Evolutionary conservation across 2,797 vertebrate genomes (phyloP), one percentile per base, ranked within the genome.

Genomic region (Pseudochaenichthys georgianus): DNA sequence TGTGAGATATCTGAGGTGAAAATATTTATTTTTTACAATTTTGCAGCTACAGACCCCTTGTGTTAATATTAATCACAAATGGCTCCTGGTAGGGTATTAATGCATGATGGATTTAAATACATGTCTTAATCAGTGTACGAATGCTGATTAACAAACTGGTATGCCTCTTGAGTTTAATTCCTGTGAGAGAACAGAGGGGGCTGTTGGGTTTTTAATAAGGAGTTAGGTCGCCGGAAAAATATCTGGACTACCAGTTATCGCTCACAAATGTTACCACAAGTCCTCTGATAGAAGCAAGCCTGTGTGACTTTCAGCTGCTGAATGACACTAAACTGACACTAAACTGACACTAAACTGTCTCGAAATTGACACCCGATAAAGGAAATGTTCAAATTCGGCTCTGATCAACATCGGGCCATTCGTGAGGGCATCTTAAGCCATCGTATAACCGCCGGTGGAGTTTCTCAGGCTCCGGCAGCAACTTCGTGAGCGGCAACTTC

Each of bases 71-170:
- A 13, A 68, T 71, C 17, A 45, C 16, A 60, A 42, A 15, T 48
- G 46, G 43, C 57, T 65, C 38, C 38, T 10, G 0, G 41, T 23
- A 46, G 48, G 55, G 67, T 57, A 65, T 52, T 43, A 82, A 87
- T 46, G 64, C 73, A 78, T 31, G 16, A 64, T 53, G 62, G 57
- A 82, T 62, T 72, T 61, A 66, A 84, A 81, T 51, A 17, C 75
- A 81, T 75, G 64, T 64, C 13, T 80, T 62, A 62, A 48, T 81
- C 55, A 70, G 74, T 77, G 75, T 54, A 75, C 17, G 48, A 78
- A 84, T 50, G 58, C 77, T 74, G 77, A 80, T 81, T 61, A 76
- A 21, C 63, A 74, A 64, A 78, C 41, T 57, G 68, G 64, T 55
- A 51, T 6, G 64, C 63, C 42, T 80, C 58, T 74, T 77, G 60